Base-by-base conservation (phyloP, 2,888 invertebrate genomes). In the Caenorhabditis sp. region DNA sequence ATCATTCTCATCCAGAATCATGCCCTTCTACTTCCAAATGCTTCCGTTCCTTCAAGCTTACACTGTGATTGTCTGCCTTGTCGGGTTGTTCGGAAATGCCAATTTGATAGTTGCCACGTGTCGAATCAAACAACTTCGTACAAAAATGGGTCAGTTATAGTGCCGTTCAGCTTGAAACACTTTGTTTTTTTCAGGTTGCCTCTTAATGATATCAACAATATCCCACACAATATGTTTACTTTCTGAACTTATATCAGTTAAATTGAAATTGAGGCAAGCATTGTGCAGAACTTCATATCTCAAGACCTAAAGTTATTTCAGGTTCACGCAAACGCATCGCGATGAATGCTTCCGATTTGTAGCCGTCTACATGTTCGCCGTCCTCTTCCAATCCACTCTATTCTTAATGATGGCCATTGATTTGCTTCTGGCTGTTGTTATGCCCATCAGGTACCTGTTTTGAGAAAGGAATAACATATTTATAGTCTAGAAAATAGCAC, bases 391-490 rank as follows among this genome's bases (percentile, higher is more conserved):
- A 37, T 75, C 75, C 4, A 68, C 68, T 17, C 24, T 75, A 26
- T 75, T 75, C 30, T 39, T 75, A 13, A 75, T 75, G 75, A 75
- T 75, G 75, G 61, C 75, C 30, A 68, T 75, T n/a, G 75, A 75
- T 55, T 35, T 75, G 4, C 24, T 68, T 8, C 35, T 75, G 4
- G 75, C 75, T 13, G 75, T 75, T 61, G 45, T 68, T 7, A 68
- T 75, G 65, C 75, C 75, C 2, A 75, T 75, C 27, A 55, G 75
- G 75, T 68, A 32, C n/a, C n/a, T n/a, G 30, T 30, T 30, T 30
- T 30, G 30, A n/a, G n/a, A n/a, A n/a, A n/a, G n/a, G n/a, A n/a
- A 22, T 20, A 8, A 27, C n/a, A n/a, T n/a, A n/a, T n/a, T 9
- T 3, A 26, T 11, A 24, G 8, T 24, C 6, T n/a, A 20, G 17